Evolutionary conservation across 1,140 invertebrate genomes (phyloP), one percentile per base, ranked within the genome.

Genomic region (Euglossa dilemma): DNA sequence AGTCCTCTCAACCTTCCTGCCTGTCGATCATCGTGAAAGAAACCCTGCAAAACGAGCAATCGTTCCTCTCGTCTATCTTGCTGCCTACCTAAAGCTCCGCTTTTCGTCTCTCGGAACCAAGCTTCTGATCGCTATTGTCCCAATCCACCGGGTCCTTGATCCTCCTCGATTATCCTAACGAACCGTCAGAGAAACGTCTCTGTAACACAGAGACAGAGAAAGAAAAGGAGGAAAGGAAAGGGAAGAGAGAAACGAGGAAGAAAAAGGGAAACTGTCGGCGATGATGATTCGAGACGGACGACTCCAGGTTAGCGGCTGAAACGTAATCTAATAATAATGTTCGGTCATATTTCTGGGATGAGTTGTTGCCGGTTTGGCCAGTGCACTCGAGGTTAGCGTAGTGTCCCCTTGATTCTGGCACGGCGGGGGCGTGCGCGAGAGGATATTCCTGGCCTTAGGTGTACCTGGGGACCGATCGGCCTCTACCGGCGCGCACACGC

Each of bases 281-380:
- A 45, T 63, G 67, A 36, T 57, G n/a, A 75, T 74, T 50, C 72
- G 50, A 57, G 16, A 59, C 23, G 56, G 23, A 52, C 70, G 80
- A 86, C 74, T 87, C 74, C 73, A 67, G 80, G 6, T 45, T 52
- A 70, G 79, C 67, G 78, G 52, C 56, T 71, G 83, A 86, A 86
- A 89, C 78, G 85, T 88, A 89, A 91, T 91, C 91, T 92, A 91
- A 92, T 92, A 91, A 92, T 92, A 92, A 87, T 87, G 52, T 91
- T 90, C 90, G 84, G 84, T 84, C 85, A 91, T 90, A 91, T 91
- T 89, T 92, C 87, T 90, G 83, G 83, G 76, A 85, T 88, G 87
- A 83, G 83, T 87, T 76, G 50, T 87, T 73, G 36, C 72, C 79
- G 73, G 73, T 75, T 91, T 91, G 87, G 86, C 82, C 78, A 83